Evolutionary conservation across 1,140 invertebrate species (phyloP).

Genomic region (Brachionus asplanchnoidis): DNA sequence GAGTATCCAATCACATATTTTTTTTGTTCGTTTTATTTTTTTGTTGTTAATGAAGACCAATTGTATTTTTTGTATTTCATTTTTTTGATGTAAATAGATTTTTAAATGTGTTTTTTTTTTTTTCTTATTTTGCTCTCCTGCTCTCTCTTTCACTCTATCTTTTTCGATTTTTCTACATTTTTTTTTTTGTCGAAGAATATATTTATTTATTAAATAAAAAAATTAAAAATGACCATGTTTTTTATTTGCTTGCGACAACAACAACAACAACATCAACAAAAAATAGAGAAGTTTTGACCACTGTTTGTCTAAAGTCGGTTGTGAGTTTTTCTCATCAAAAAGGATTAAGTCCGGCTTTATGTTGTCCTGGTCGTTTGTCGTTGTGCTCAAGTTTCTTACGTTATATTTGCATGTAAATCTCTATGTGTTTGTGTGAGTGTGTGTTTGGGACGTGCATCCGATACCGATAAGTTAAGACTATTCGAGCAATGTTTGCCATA

Average conservation of each 20-base stretch:
- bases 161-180: neutral
- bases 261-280: neutral
- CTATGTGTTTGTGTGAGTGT: neutral
- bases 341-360: conserved; percentile 13
- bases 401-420: conserved; percentile 38
- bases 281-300: neutral
- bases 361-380: conserved; percentile 20
- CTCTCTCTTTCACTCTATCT: too few species aligned
- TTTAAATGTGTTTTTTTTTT: neutral
- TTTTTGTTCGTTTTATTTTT: neutral
- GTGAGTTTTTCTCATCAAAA: conserved; percentile 26
- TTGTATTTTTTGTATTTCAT: conserved; percentile 5
- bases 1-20: conserved; percentile 7
- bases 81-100: neutral
- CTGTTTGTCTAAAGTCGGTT: neutral
- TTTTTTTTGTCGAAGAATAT: neutral
- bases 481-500: conserved; percentile 3
- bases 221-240: neutral
- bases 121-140: neutral
- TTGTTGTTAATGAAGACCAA: neutral
- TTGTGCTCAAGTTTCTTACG: conserved; percentile 9
- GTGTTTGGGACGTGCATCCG: neutral
- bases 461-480: conserved; percentile 30
- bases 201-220: conserved; percentile 36
- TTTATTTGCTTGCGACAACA: neutral